Evolutionary conservation across 2,113 vertebrate species (phyloP), one percentile per base, ranked within the genome.

Genomic region (Strix uralensis): DNA sequence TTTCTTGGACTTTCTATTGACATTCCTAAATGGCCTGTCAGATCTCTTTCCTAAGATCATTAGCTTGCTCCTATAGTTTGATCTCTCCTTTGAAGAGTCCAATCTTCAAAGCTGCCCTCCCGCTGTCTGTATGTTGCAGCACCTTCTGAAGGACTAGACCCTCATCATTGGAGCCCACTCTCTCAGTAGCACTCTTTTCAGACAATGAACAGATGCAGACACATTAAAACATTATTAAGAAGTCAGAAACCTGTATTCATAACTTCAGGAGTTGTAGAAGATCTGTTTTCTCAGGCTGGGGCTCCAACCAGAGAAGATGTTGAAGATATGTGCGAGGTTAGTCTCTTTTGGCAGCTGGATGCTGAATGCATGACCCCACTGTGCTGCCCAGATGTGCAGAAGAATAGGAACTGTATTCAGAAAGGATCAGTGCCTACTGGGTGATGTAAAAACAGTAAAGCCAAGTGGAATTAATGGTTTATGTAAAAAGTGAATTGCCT

Each of bases 1-100:
- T 97, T 97, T 93, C 73, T 34, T 84, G 88, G 67, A 26, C 44
- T 78, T 94, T 96, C 65, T 97, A 96, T 95, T 98, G 96, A 91
- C 88, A 94, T 95, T 94, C 82, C 34, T 78, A 92, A 97, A 97
- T 93, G 63, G 52, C 73, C 81, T 96, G 93, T 95, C 95, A 93
- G 70, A 88, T 88, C 61, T 90, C 90, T 94, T 87, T 95, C 69
- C 30, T 57, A 86, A 34, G 86, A 77, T 62, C 81, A 69, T 95
- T 81, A 97, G 75, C 57, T 86, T 88, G 79, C 75, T 92, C 69
- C 70, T 95, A 62, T 7, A 55, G 67, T 96, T 95, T 90, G 92
- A 88, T 79, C 25, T 88, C 74, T 96, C 89, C 47, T 88, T 95
- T 16, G 18, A 78, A 46, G 36, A 82, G 30, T 44, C 34, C 34